phyloP scores from a whole-genome alignment of 2,113 vertebrate genomes.

The Phasianus colchicus region DNA sequence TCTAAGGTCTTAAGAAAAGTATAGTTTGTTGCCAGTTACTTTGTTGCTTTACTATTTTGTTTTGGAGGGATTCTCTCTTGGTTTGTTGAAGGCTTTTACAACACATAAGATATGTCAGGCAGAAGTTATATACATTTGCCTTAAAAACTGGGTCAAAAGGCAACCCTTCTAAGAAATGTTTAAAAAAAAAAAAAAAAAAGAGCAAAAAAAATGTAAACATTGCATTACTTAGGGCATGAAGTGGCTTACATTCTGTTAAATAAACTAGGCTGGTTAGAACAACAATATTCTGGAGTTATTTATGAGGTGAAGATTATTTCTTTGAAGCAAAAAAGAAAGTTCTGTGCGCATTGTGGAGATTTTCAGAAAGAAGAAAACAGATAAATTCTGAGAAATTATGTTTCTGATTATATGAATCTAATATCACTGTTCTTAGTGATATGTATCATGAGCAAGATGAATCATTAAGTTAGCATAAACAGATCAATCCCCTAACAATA shows the following conservation, averaged over 20 bases:
- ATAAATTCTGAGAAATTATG: accelerated
- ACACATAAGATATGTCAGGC: background rate
- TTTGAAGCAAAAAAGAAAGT: background rate
- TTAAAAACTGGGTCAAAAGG: conserved; percentile 18
- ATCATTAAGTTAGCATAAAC: background rate
- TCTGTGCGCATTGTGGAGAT: background rate
- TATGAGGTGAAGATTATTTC: conserved; percentile 19
- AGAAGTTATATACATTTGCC: background rate
- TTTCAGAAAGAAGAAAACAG: background rate
- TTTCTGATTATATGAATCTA: background rate
- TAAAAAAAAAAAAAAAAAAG: background rate
- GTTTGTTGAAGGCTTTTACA: background rate
- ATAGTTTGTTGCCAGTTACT: background rate
- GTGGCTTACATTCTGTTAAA: background rate
- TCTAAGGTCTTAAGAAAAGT: background rate
- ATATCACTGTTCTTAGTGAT: background rate
- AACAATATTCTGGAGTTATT: conserved; percentile 19
- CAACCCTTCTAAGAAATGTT: background rate
- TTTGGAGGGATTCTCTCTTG: background rate
- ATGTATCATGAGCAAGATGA: background rate
- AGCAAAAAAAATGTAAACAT: background rate
- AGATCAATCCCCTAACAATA: background rate
- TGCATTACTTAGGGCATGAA: background rate
- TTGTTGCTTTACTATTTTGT: background rate
- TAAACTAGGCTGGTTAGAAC: background rate